Evolutionary conservation across 2,888 invertebrate genomes (phyloP), one percentile per base, ranked within the genome.

Genomic region (Eueremaeus valkanovi): DNA sequence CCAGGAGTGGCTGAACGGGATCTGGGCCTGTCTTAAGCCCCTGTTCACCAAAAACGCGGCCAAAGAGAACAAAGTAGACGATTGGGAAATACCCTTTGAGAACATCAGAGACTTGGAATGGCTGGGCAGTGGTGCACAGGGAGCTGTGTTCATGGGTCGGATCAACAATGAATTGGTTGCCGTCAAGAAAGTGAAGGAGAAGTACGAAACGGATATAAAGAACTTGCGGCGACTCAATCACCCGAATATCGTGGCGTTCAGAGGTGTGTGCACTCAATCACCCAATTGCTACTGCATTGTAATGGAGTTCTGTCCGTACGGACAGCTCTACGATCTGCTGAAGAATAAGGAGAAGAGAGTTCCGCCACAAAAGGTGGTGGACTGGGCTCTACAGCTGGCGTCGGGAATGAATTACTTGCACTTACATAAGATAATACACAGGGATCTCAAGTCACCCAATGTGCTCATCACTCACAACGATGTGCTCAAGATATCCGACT

Each of bases 401-500:
- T 88, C 89, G 77, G 99, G 98, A 75, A 98, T 99, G 98, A 89
- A 91, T 81, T 98, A 98, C 84, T 87, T 99, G 75, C 99, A 99
- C 84, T 88, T 88, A 61, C 92, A 95, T 83, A 95, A 95, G 86
- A 97, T 99, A 81, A 96, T 99, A 81, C 99, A 99, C 83, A 87
- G 99, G 78, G 99, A 99, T 87, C 88, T 99, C 78, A 99, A 99
- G 85, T 97, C 97, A 82, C 98, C 98, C 68, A 99, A 99, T 73
- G 77, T 95, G 75, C 86, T 95, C 61, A 91, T 95, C 81, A 90
- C 92, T 9, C 89, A 89, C 79, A 88, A 90, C 79, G 87, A 91
- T 81, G 85, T 88, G 58, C 90, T 96, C 9, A 99, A 99, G 85
- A 98, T 99, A 77, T 95, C 95, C 81, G 99, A 99, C 84, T 99